Base-by-base conservation (phyloP, 2,888 invertebrate genomes). In the Drosophila maculinotata region DNA sequence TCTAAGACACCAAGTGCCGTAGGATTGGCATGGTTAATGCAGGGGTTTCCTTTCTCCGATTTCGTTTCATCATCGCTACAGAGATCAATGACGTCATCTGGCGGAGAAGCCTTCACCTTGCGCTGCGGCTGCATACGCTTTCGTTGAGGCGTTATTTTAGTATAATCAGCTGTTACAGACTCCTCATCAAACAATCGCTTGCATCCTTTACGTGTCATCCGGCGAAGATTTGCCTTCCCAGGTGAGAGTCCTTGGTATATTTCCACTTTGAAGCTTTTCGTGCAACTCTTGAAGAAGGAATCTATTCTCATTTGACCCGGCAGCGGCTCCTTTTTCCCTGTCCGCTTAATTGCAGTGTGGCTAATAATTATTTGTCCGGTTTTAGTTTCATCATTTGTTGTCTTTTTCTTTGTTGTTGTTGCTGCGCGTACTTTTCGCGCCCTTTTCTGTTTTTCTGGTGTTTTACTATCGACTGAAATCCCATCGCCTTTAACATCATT, bases 221-320 rank as follows among this genome's bases (percentile, higher is more conserved):
- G 69, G 20, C 25, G 41, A 4, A 15, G 2, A 9, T 44, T 66
- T 25, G 30, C 1, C 3, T 31, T 62, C 5, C 0, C 48, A 5
- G 14, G 33, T 1, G 38, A 25, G 7, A 23, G 41, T 2, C 7
- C 57, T 6, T 17, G 6, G 1, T 15, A 33, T 25, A 3, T 4
- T 28, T 45, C 47, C n/a, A 87, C 70, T 41, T 76, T 73, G 38
- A 64, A 83, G 12, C 51, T 74, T 66, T 90, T 90, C 0, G 79
- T 26, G 12, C 72, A 60, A 10, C 81, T 80, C 8, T 87, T 87
- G n/a, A 90, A 90, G 20, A 78, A 90, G 1, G 57, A 56, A 48
- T 90, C 83, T 5, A 90, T 90, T 8, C 80, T 76, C 49, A 73
- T 39, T 65, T 90, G 90, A 6, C 73, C 82, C 1, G 79, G 65